Percentiles rank a stretch among this genome's conserved stretches.
phyloP scores from a whole-genome alignment of 2,888 invertebrate species.

The Frankliniella fusca region DNA sequence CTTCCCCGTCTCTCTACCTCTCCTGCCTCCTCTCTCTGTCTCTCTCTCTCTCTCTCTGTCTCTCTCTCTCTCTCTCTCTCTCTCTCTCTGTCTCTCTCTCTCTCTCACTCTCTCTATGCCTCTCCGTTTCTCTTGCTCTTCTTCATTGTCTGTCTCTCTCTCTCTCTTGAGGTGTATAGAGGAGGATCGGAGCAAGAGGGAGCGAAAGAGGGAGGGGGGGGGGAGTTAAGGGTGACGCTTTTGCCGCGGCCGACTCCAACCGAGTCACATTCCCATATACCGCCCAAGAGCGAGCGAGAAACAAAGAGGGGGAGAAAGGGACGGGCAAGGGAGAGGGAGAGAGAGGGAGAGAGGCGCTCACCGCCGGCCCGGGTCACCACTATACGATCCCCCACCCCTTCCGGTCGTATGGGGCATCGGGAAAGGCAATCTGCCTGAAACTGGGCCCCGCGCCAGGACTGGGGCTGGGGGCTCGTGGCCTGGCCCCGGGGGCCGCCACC shows the following conservation, averaged over 20 bases:
- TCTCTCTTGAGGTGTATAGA: too few species aligned
- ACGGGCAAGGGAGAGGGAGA: neutral
- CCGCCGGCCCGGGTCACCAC: neutral
- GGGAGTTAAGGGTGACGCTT: neutral
- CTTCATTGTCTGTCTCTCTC: too few species aligned
- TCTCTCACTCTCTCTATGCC: slow-evolving; percentile 30
- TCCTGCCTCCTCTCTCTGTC: slow-evolving; percentile 35
- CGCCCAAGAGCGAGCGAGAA: neutral
- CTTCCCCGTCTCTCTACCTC: neutral
- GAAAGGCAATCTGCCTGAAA: neutral
- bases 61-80: slow-evolving; percentile 35
- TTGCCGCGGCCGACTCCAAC: too few species aligned
- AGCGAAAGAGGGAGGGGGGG: too few species aligned
- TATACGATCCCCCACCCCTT: neutral
- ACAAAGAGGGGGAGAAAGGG: neutral
- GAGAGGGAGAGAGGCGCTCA: neutral
- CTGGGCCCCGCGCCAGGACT: neutral
- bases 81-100: slow-evolving; percentile 33
- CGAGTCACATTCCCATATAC: too few species aligned
- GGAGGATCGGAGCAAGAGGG: too few species aligned
- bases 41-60: slow-evolving; percentile 31
- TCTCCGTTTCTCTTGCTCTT: neutral
- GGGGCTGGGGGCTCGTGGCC: neutral
- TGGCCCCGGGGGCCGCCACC: neutral
- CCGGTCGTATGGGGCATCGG: neutral